These are phyloP conservation scores for Rhorus exstirpatorius DNA, from an alignment of 2,888 invertebrate species.

Conservation along the genomic window DNA sequence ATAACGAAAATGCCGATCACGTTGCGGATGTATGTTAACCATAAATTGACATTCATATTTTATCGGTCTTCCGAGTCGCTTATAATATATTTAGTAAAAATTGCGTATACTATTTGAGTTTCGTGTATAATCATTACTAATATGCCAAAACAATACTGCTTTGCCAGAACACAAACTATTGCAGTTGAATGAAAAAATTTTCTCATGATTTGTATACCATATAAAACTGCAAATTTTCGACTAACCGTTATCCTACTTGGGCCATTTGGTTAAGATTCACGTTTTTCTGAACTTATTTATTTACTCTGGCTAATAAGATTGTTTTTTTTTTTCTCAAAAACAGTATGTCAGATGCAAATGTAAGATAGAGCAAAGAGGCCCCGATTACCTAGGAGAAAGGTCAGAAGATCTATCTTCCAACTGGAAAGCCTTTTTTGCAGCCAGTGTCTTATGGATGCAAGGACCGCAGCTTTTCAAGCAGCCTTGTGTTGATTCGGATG, in stretches of 20 bases:
- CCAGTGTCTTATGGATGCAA: slow-evolving; percentile 94
- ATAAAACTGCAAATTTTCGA: too few species aligned
- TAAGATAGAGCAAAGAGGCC: slow-evolving; percentile 88
- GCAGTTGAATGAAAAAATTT: too few species aligned
- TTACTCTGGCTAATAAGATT: background rate
- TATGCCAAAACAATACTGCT: too few species aligned
- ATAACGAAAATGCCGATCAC: slow-evolving; percentile 68
- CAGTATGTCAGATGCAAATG: slow-evolving; percentile 86
- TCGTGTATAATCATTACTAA: too few species aligned
- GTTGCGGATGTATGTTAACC: slow-evolving; percentile 69
- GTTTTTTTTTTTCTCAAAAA: slow-evolving; percentile 65
- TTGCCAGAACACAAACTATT: too few species aligned
- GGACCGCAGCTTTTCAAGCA: slow-evolving; percentile 89
- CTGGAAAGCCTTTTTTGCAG: slow-evolving; percentile 84
- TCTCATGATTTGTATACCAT: too few species aligned
- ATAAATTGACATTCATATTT: background rate
- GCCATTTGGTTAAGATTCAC: too few species aligned
- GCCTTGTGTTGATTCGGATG: slow-evolving; percentile 88
- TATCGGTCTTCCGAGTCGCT: too few species aligned
- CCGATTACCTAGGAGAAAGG: slow-evolving; percentile 84
- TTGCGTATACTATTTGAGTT: background rate
- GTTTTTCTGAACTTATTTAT: background rate
- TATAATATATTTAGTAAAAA: too few species aligned
- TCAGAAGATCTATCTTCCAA: slow-evolving; percentile 72
- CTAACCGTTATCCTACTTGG: too few species aligned